These are phyloP conservation scores for Andrena dorsata DNA, from an alignment of 2,888 invertebrate genomes.

Conservation along the genomic window DNA sequence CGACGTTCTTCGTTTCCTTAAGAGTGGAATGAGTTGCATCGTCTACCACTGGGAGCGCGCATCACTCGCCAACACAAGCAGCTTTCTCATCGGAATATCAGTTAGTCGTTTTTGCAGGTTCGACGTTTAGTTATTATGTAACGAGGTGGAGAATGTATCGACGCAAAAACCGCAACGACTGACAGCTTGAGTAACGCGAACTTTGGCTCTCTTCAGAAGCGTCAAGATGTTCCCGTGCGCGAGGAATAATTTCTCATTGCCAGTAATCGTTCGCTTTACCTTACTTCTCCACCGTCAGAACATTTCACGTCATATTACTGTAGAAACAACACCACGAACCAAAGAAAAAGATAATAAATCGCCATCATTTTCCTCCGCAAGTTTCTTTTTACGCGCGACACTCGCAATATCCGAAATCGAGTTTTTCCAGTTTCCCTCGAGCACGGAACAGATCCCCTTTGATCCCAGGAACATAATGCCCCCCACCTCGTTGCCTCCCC, in stretches of 20 bases:
- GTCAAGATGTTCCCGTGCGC: slow-evolving; percentile 8
- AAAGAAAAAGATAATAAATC: neutral
- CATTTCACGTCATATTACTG: no score
- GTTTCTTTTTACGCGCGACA: neutral
- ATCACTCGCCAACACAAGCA: slow-evolving; percentile 68
- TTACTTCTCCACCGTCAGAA: no score
- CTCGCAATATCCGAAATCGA: slow-evolving; percentile 26
- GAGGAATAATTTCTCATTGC: slow-evolving; percentile 41
- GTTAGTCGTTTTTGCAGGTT: slow-evolving; percentile 57
- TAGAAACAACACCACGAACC: no score
- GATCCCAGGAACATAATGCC: slow-evolving; percentile 46
- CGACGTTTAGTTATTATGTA: slow-evolving; percentile 64
- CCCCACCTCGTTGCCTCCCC: slow-evolving; percentile 3
- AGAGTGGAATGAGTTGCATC: slow-evolving; percentile 80
- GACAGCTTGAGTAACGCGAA: slow-evolving; percentile 60
- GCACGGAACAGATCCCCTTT: slow-evolving; percentile 34
- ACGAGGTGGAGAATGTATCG: slow-evolving; percentile 53
- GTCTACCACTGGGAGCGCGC: slow-evolving; percentile 74
- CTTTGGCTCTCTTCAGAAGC: slow-evolving; percentile 3
- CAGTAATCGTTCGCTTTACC: slow-evolving; percentile 5
- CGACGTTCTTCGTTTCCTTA: slow-evolving; percentile 77
- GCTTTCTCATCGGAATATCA: slow-evolving; percentile 67
- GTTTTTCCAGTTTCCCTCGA: slow-evolving; percentile 39
- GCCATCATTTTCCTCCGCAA: neutral
- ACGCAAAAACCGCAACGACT: slow-evolving; percentile 35